These are phyloP conservation scores for Axis porcinus DNA, from an alignment of 2,113 vertebrate genomes.

Conservation along the genomic window DNA sequence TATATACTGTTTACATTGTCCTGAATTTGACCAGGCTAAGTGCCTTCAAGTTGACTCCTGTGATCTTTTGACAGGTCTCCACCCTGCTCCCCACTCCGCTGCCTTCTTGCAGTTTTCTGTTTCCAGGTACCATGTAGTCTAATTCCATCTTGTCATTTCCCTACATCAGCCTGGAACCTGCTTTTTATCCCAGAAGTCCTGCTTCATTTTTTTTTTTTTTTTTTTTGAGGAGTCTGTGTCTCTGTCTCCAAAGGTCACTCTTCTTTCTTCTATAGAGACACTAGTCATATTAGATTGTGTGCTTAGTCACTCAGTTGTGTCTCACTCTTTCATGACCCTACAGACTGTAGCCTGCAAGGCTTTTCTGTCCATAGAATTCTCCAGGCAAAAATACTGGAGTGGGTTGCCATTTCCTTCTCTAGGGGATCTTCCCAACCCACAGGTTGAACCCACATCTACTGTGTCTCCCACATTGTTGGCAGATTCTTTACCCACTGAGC, in stretches of 20 bases:
- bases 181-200: background rate
- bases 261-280: background rate
- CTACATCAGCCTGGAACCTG: background rate
- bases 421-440: background rate
- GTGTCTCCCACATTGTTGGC: background rate
- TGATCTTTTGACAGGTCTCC: background rate
- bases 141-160: background rate
- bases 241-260: background rate
- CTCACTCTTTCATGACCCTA: background rate
- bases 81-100: accelerated
- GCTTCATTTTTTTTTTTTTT: background rate
- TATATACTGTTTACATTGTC: background rate
- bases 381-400: background rate
- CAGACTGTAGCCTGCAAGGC: background rate
- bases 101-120: background rate
- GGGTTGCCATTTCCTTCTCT: background rate
- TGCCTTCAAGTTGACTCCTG: background rate
- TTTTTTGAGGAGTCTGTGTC: background rate
- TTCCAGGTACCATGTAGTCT: background rate
- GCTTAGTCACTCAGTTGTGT: background rate
- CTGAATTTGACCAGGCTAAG: background rate
- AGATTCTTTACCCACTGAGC: background rate
- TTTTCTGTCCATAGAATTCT: background rate
- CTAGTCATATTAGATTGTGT: background rate
- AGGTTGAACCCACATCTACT: background rate